A percentile compares a stretch with the other conserved stretches of the same genome.
These are phyloP conservation scores for Oxyura jamaicensis DNA, from an alignment of 2,113 vertebrate species.

Conservation along the genomic window DNA sequence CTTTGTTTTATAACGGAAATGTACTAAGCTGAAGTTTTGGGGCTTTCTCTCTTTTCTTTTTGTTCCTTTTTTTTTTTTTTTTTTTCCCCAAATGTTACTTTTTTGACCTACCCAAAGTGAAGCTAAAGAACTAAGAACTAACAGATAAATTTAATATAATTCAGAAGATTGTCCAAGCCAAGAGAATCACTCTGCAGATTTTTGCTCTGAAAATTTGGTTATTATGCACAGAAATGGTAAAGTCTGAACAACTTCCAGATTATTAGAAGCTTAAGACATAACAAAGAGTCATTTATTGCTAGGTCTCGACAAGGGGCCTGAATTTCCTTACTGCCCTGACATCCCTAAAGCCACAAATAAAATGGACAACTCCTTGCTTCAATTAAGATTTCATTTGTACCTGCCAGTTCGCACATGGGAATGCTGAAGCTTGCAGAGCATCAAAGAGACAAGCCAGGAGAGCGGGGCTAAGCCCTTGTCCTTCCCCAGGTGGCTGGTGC, in stretches of 20 bases:
- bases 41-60: background rate
- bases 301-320: background rate
- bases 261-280: conserved; percentile 6
- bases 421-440: background rate
- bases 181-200: conserved; percentile 52
- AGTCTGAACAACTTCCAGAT: background rate
- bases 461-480: background rate
- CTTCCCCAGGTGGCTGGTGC: background rate
- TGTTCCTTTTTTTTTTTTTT: background rate
- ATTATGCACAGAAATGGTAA: background rate
- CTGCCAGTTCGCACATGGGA: background rate
- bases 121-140: conserved; percentile 58
- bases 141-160: conserved; percentile 24
- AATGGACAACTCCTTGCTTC: rapidly evolving
- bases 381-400: background rate
- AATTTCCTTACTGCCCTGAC: background rate
- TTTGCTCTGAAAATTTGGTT: conserved; percentile 26
- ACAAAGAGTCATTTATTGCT: conserved; percentile 56
- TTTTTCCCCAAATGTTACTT: background rate
- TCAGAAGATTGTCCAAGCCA: conserved; percentile 56
- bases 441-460: background rate
- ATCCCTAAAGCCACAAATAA: rapidly evolving
- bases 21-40: conserved; percentile 23
- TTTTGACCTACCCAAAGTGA: conserved; percentile 54
- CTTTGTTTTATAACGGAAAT: conserved; percentile 56